Evolutionary conservation across 2,797 vertebrate genomes (phyloP).

Genomic region (Morus bassanus): DNA sequence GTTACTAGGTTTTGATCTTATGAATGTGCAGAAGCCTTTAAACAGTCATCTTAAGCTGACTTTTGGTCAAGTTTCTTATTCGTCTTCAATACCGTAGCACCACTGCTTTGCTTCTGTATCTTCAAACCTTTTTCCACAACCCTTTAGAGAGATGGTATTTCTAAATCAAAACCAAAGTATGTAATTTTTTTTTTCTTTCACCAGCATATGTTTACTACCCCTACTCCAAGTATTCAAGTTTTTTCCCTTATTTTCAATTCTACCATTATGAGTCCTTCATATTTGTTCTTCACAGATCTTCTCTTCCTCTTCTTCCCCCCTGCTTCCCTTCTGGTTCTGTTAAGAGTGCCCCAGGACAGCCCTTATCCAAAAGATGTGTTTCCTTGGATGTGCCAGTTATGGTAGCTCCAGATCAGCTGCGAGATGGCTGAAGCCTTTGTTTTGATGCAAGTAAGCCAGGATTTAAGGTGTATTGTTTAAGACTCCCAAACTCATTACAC

Average conservation of each 20-base stretch:
- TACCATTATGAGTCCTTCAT: not conserved
- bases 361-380: not conserved
- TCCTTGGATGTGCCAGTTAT: not conserved
- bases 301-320: not conserved
- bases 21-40: not conserved
- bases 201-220: not conserved
- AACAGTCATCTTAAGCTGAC: not conserved
- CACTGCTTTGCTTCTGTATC: not conserved
- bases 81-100: fast-evolving
- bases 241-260: not conserved
- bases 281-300: not conserved
- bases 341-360: not conserved
- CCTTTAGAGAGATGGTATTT: not conserved
- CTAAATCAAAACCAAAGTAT: not conserved
- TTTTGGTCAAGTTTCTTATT: not conserved
- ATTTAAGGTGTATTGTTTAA: not conserved
- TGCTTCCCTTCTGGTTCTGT: not conserved
- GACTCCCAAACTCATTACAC: not conserved
- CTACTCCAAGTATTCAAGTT: not conserved
- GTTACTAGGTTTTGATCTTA: not conserved
- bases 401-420: not conserved
- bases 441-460: not conserved
- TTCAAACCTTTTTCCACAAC: not conserved
- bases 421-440: not conserved
- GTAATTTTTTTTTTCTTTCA: not conserved